Evolutionary conservation across 2,113 vertebrate species (phyloP).

Genomic region (Mesembrinibis cayennensis): DNA sequence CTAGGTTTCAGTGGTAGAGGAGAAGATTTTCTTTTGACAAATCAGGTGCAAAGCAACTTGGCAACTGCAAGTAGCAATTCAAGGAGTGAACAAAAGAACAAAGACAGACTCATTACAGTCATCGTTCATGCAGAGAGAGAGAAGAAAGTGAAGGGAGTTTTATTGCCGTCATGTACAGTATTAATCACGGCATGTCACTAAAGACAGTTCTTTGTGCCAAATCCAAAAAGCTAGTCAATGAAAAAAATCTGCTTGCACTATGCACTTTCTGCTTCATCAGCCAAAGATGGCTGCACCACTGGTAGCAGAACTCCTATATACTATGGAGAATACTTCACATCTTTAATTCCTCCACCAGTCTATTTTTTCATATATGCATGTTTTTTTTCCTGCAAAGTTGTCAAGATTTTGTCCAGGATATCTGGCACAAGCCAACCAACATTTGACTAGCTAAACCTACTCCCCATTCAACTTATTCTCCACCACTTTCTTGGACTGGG

Average conservation of each 20-base stretch:
- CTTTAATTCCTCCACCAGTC: neutral
- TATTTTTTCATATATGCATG: neutral
- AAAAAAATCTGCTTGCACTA: constrained; percentile 9
- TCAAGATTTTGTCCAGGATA: neutral
- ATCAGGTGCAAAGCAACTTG: constrained; percentile 13
- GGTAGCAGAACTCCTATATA: neutral
- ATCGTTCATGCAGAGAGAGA: neutral
- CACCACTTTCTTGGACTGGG: constrained; percentile 1
- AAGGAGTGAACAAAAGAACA: neutral
- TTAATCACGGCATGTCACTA: neutral
- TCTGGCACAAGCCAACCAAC: neutral
- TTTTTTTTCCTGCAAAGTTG: neutral
- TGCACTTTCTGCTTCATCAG: neutral
- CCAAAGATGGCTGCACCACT: neutral
- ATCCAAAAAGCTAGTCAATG: neutral
- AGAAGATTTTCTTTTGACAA: neutral
- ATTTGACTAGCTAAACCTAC: neutral
- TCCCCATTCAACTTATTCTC: neutral
- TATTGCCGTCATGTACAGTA: neutral
- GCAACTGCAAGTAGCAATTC: neutral
- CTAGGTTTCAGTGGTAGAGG: neutral
- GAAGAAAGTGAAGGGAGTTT: constrained; percentile 5
- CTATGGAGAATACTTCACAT: neutral
- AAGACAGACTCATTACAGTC: neutral
- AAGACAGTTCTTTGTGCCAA: neutral